Percentiles rank a stretch among this genome's conserved stretches.
Conservation (phyloP, 2,113 vertebrate genomes). For the Grus americana region DNA sequence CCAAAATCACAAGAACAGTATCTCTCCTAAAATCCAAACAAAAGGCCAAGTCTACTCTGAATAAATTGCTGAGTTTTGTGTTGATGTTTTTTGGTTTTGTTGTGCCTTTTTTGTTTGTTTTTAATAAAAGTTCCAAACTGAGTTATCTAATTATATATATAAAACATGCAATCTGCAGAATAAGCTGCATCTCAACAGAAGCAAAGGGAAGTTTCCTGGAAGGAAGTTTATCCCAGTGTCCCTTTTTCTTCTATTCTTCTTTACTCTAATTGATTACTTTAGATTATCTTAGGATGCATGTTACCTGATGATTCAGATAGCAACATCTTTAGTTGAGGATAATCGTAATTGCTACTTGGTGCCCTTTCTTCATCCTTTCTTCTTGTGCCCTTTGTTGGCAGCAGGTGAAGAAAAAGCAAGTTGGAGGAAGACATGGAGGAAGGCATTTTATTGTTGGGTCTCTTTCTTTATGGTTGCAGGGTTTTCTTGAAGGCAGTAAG, state of each 20-base stretch:
- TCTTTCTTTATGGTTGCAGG: not conserved
- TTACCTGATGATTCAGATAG: not conserved
- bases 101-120: not conserved
- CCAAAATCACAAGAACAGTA: not conserved
- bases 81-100: not conserved
- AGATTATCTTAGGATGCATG: not conserved
- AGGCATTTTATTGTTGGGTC: not conserved
- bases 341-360: not conserved
- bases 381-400: not conserved
- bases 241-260: not conserved
- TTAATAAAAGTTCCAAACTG: not conserved
- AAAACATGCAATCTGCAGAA: not conserved
- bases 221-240: not conserved
- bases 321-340: not conserved
- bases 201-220: not conserved
- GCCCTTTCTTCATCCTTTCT: not conserved
- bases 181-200: not conserved
- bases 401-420: not conserved
- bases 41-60: not conserved
- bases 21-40: not conserved
- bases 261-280: not conserved
- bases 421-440: rapidly evolving
- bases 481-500: not conserved
- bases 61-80: not conserved
- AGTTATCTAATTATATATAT: not conserved